A percentile compares a stretch with the other conserved stretches of the same genome.
phyloP scores from a whole-genome alignment of 2,113 vertebrate genomes.

The Strigops habroptila region DNA sequence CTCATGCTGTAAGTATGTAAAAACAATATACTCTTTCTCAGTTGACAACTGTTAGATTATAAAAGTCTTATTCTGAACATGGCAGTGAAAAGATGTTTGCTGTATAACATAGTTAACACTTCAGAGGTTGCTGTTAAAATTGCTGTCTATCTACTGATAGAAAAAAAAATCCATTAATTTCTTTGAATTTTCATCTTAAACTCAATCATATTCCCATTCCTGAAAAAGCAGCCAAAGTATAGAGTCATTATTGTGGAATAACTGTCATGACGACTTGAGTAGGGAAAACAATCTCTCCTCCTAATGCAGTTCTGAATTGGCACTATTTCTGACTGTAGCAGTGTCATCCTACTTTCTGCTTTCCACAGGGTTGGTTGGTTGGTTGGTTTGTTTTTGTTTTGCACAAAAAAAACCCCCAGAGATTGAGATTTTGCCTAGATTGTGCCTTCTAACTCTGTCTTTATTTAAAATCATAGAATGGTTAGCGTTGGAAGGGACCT shows the following conservation, averaged over 20 bases:
- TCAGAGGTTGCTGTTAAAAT: slow-evolving; percentile 17
- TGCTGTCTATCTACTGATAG: not conserved
- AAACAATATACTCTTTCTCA: not conserved
- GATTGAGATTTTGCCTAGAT: not conserved
- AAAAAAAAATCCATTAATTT: not conserved
- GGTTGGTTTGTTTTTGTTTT: not conserved
- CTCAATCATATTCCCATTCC: not conserved
- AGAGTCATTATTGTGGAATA: not conserved
- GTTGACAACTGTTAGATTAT: slow-evolving; percentile 7
- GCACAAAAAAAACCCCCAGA: not conserved
- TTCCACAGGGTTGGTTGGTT: not conserved
- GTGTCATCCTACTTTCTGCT: not conserved
- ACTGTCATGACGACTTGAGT: not conserved
- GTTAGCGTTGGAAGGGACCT: not conserved
- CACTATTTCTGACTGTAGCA: slow-evolving; percentile 3
- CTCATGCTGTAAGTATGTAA: slow-evolving; percentile 7
- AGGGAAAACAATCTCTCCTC: not conserved
- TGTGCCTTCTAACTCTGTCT: not conserved
- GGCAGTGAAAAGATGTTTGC: slow-evolving; percentile 3
- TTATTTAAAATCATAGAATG: not conserved
- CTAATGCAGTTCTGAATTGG: slow-evolving; percentile 2
- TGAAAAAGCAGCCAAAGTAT: slow-evolving; percentile 4
- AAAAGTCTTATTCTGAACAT: slow-evolving; percentile 1
- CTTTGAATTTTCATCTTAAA: slow-evolving; percentile 22
- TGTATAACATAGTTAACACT: slow-evolving; percentile 29